Evolutionary conservation across 2,113 vertebrate genomes (phyloP), one percentile per base, ranked within the genome.

Genomic region (Cyprinodon variegatus): DNA sequence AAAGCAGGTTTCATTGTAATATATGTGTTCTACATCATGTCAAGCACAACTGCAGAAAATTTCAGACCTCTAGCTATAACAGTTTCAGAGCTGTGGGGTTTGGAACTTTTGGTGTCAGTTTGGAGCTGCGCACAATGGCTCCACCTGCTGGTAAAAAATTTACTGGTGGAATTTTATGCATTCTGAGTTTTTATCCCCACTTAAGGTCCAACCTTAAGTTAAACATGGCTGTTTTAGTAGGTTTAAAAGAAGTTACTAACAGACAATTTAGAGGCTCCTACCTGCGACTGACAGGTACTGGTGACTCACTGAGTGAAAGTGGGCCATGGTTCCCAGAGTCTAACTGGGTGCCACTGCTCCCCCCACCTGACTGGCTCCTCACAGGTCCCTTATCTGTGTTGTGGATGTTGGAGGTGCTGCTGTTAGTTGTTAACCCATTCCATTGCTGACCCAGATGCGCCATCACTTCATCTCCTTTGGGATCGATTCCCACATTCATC

Each of bases 401-500:
- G 65, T 73, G 61, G 53, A 79, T 81, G 65, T 90, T 45, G 38
- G 92, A 83, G 0, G 65, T 83, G 81, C 82, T 86, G 66, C 17
- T 59, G 67, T 72, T 82, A 0, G 3, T 82, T 0, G 66, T 57
- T 90, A 82, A 83, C 61, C 96, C 95, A 0, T 96, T 97, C 79
- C 95, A 96, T 29, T 96, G 96, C 77, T 95, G 95, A 63, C 70
- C 95, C 65, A 96, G 89, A 1, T 90, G 78, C 3, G 95, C 91
- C 68, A 81, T 70, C 3, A 94, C 93, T n/a, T 97, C 96, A 20
- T 94, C 96, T 78, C 95, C 96, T 74, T 94, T 92, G 83, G 86
- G 95, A 72, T 99, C 97, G 81, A 98, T 97, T 53, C 96, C 96
- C 76, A 98, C 94, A 70, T 99, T 99, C 91, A 99, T 94, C 84